phyloP scores from a whole-genome alignment of 2,113 vertebrate species.

The Platycercus adscitus region DNA sequence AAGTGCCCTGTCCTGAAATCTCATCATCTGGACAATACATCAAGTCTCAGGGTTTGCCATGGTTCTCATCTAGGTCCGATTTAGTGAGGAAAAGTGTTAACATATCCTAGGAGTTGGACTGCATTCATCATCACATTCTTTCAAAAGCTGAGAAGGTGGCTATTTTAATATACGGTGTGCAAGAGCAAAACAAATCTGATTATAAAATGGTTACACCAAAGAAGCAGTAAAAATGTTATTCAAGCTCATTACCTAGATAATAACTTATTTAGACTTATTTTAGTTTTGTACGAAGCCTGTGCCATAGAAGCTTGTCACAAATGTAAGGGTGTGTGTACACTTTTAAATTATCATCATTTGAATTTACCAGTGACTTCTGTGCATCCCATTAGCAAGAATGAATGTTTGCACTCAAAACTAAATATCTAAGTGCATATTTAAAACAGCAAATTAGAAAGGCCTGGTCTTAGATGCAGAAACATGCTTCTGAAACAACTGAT shows the following conservation, averaged over 20 bases:
- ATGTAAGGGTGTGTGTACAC: background rate
- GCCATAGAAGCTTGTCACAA: background rate
- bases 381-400: background rate
- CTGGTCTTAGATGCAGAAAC: background rate
- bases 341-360: background rate
- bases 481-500: background rate
- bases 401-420: background rate
- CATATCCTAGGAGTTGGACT: background rate
- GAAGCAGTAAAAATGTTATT: background rate
- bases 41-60: background rate
- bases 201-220: background rate
- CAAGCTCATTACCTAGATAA: background rate
- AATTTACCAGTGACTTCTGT: background rate
- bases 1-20: background rate
- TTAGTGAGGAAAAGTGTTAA: background rate
- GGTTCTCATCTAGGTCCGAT: background rate
- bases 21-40: background rate
- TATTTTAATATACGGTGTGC: background rate
- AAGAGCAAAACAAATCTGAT: background rate
- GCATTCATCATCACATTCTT: background rate
- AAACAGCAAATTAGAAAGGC: background rate
- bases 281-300: background rate
- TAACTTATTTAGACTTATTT: background rate
- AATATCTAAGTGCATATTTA: background rate
- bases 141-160: background rate